These are phyloP conservation scores for Antigone vipio DNA, from an alignment of 2,113 vertebrate genomes.

Conservation along the genomic window DNA sequence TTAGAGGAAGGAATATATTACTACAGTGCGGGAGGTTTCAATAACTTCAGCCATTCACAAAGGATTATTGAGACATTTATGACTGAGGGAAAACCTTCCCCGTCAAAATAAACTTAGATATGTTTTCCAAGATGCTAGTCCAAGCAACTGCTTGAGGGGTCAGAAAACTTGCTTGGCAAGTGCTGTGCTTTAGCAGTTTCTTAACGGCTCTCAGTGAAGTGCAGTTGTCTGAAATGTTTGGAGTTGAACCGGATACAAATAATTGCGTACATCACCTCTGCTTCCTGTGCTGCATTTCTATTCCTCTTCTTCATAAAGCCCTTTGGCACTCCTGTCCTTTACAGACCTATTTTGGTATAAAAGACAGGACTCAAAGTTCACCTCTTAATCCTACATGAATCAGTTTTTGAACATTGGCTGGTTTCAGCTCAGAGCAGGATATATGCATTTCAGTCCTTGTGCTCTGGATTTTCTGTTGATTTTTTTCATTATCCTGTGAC, in stretches of 20 bases:
- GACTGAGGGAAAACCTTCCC: constrained; percentile 27
- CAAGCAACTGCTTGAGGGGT: not conserved
- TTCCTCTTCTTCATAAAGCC: not conserved
- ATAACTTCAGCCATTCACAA: constrained; percentile 55
- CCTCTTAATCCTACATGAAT: not conserved
- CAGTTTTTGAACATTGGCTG: not conserved
- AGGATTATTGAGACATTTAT: constrained; percentile 61
- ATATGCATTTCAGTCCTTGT: not conserved
- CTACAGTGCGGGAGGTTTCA: constrained; percentile 35
- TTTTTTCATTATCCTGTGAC: not conserved
- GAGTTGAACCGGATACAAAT: not conserved
- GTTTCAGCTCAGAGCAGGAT: not conserved
- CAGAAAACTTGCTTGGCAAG: not conserved
- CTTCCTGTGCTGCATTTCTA: not conserved
- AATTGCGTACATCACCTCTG: not conserved
- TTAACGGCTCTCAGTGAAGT: not conserved
- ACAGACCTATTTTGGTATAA: not conserved
- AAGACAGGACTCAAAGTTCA: not conserved
- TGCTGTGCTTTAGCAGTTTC: not conserved
- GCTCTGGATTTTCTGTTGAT: not conserved
- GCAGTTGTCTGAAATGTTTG: not conserved
- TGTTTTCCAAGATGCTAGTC: constrained; percentile 32
- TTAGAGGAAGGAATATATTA: constrained; percentile 62
- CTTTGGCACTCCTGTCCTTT: not conserved
- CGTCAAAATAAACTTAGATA: constrained; percentile 47